Evolutionary conservation across 1,140 invertebrate genomes (phyloP).

Genomic region (Temnothorax curvispinosus): DNA sequence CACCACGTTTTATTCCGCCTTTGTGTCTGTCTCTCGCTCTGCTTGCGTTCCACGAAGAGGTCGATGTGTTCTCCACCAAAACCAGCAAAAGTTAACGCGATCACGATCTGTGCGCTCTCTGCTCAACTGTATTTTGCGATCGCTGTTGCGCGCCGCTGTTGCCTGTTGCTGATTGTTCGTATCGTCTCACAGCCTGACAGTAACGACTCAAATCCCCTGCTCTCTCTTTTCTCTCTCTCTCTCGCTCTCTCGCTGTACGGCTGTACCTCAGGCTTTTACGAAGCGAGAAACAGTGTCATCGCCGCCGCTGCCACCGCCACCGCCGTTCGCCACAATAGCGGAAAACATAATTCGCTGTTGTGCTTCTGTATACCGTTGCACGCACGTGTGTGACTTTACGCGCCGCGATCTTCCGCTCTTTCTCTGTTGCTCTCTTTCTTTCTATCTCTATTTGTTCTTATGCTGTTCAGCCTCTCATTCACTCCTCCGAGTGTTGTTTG

Average conservation of each 20-base stretch:
- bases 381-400: constrained; percentile 32
- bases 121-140: constrained; percentile 66
- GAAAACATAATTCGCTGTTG: constrained; percentile 21
- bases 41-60: constrained; percentile 49
- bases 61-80: constrained; percentile 37
- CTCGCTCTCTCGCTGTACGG: too few relatives aligned
- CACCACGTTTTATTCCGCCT: constrained; percentile 49
- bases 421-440: constrained; percentile 33
- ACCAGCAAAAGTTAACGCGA: constrained; percentile 46
- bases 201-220: constrained; percentile 35
- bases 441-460: constrained; percentile 57
- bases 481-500: constrained; percentile 38
- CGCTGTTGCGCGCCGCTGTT: constrained; percentile 66
- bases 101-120: constrained; percentile 57
- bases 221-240: neutral
- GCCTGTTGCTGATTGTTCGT: constrained; percentile 71
- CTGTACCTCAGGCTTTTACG: neutral
- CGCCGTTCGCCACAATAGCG: neutral
- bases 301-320: neutral
- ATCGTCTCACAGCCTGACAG: constrained; percentile 59
- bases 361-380: constrained; percentile 37
- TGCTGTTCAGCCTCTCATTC: constrained; percentile 32
- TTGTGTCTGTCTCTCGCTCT: constrained; percentile 63
- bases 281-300: neutral
- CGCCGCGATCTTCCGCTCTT: neutral